Base-by-base conservation (phyloP, 2,113 vertebrate species). In the Motacilla tschutschensis region DNA sequence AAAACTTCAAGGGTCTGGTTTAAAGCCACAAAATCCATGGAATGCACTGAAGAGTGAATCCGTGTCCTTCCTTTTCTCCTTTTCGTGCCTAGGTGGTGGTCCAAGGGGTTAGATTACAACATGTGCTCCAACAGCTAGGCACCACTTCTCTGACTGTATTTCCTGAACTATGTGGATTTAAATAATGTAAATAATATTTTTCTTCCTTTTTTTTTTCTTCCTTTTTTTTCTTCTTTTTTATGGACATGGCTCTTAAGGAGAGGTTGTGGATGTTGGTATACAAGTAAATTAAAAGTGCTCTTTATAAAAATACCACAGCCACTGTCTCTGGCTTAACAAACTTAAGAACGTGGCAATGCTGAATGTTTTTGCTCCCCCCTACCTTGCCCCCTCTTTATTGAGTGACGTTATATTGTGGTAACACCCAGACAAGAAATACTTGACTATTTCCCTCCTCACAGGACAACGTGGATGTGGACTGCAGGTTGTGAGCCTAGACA, bases 401-500 rank as follows among this genome's bases (percentile, higher is more conserved):
- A 96, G 89, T 92, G 15, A 28, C 71, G 46, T 92, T 96, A 62
- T 90, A 85, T 96, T 95, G 50, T 96, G 93, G 81, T 96, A 96
- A 95, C 81, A 97, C 57, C 85, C 93, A 95, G 94, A 93, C 85
- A 93, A 96, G 93, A 96, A 95, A 92, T 93, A 94, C 84, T 95
- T 50, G 72, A 95, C 95, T 97, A 96, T 96, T 96, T 91, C 78
- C 87, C 87, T 96, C 83, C 95, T 95, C 91, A 95, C 96, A 98
- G 97, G 96, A 95, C 95, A 97, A 96, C 88, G 94, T 96, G 95
- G 94, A 97, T 60, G 94, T 95, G 95, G 93, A 96, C 90, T 95
- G 93, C 83, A 93, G 85, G 89, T 92, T 96, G 91, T 96, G 91
- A 94, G 93, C 95, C 86, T 92, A 92, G 89, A 94, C 89, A 75